Evolutionary conservation across 2,113 vertebrate species (phyloP), one percentile per base, ranked within the genome.

Genomic region (Coreoperca whiteheadi): DNA sequence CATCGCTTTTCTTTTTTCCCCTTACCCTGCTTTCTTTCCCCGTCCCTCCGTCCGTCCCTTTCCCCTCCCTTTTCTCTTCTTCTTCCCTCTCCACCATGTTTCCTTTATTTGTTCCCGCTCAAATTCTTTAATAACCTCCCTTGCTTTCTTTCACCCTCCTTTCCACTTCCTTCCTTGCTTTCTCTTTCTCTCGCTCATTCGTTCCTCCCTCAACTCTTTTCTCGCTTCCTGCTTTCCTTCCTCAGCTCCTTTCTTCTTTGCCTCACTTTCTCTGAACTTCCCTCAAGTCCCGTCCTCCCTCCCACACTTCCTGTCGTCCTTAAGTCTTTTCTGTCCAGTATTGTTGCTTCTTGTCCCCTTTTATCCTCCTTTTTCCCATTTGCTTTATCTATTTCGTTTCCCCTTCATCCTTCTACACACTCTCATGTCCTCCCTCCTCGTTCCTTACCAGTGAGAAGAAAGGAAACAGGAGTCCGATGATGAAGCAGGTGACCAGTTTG

Each of bases 401-500:
- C 6, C 57, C 23, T 25, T 8, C 20, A 15, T 9, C 20, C 8
- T 7, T 21, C 12, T 14, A 14, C 15, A 4, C 11, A n/a, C 9
- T 12, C 12, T 16, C 6, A 16, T 23, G 41, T 16, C 32, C 5
- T 16, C 16, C 25, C 8, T 39, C 78, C 25, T 0, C 10, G 21
- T 11, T 25, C 20, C 30, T 1, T 32, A 94, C 96, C 93, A 98
- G 93, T 0, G 98, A 99, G 16, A 99, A 97, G 92, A 97, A 92
- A 0, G 98, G 98, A 81, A 99, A 99, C 10, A 99, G 95, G 78
- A 99, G 96, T 21, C 97, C 97, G 57, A 99, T 98, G 91, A 97
- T 98, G 93, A 99, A 96, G 94, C 98, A 99, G 63, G 97, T 99
- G 91, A 99, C 89, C 85, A 99, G 96, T 79, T 99, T 99, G 78